A percentile compares a stretch with the other conserved stretches of the same genome.
Evolutionary conservation across 1,140 invertebrate species (phyloP).

Genomic region (Drosophila willistoni): DNA sequence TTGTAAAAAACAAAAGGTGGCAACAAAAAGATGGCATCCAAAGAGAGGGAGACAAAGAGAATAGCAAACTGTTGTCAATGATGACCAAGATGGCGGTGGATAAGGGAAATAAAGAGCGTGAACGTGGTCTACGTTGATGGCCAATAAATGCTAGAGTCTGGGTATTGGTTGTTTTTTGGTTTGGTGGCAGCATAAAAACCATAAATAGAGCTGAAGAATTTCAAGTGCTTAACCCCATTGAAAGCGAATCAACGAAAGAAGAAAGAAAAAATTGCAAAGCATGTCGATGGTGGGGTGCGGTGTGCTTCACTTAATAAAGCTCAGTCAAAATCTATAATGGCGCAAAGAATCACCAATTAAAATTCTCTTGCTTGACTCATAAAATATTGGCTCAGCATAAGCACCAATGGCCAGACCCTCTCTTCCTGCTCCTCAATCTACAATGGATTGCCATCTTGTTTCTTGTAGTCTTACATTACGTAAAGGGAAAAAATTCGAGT

Average conservation of each 20-base stretch:
- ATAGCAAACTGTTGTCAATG: slow-evolving; percentile 56
- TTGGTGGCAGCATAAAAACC: slow-evolving; percentile 43
- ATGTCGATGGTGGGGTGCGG: not conserved
- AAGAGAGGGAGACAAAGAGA: slow-evolving; percentile 17
- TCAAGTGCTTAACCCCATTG: no score
- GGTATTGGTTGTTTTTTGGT: slow-evolving; percentile 12
- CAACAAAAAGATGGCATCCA: slow-evolving; percentile 18
- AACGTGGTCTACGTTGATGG: slow-evolving; percentile 10
- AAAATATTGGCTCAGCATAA: slow-evolving; percentile 49
- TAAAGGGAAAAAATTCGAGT: not conserved
- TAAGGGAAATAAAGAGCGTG: no score
- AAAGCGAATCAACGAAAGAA: not conserved
- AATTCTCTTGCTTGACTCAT: slow-evolving; percentile 37
- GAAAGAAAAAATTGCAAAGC: not conserved
- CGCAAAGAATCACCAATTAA: slow-evolving; percentile 71
- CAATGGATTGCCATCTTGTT: slow-evolving; percentile 6
- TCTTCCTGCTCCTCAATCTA: not conserved
- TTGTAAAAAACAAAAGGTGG: slow-evolving; percentile 78
- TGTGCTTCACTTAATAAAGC: slow-evolving; percentile 11
- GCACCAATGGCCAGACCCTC: not conserved
- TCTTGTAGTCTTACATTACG: not conserved
- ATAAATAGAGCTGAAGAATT: no score
- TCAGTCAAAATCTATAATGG: slow-evolving; percentile 74
- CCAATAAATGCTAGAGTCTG: slow-evolving; percentile 57
- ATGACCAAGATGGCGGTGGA: no score